Evolutionary conservation across 1,140 invertebrate genomes (phyloP), one percentile per base, ranked within the genome.

Genomic region (Oscheius sp.): DNA sequence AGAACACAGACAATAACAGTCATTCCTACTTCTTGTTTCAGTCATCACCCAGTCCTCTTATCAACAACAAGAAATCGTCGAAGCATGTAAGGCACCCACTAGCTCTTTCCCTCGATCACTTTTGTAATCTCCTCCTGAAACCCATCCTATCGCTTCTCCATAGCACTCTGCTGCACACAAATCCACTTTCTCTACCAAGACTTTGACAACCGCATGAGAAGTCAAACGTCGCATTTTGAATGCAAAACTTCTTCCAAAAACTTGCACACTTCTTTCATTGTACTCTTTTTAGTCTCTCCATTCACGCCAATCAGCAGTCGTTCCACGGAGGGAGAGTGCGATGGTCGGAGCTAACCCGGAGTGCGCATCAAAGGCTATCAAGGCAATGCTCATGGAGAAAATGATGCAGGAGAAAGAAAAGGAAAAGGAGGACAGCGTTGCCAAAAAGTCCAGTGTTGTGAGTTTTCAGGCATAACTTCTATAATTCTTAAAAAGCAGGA

Each of bases 321-420:
- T 74, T 26, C 81, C 81, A 23, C 65, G 81, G 28, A 49, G 81
- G 32, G 81, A 83, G 35, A 82, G 79, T 61, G 81, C 81, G 1
- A 79, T 77, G 64, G 59, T 74, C 31, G 72, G 72, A n/a, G 64
- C 67, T 20, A 35, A 38, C n/a, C 31, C 69, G 1, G 72, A 74
- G 26, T 46, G 32, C 7, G 55, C 72, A 2, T 42, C 34, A 7
- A 74, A 67, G 32, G 72, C 72, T 0, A 74, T 74, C 29, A 74
- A 74, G 46, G 85, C 69, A 79, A 77, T 78, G 75, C 77, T 78
- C 58, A 84, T 84, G 67, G 81, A 83, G 65, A 83, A 83, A 59
- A 72, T 85, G 67, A 81, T 64, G 46, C 61, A 63, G 35, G 73
- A 62, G 76, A 84, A 73, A 81, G 65, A 66, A 32, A 59, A 74